These are phyloP conservation scores for Lophius piscatorius DNA, from an alignment of 2,113 vertebrate genomes.

Conservation along the genomic window DNA sequence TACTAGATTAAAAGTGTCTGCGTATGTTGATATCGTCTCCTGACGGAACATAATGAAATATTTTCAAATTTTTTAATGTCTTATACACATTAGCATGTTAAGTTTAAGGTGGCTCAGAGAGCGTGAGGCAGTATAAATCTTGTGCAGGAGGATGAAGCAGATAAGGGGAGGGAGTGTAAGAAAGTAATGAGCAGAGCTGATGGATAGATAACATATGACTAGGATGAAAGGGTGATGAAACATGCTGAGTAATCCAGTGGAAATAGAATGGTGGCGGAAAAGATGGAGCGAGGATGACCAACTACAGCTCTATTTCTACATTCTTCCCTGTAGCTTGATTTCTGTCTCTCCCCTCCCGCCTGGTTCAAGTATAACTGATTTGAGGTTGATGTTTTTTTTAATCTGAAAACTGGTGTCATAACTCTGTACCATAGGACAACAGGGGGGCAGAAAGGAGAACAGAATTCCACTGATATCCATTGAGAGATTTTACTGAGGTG, in stretches of 20 bases:
- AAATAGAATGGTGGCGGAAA: too few species aligned
- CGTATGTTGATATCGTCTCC: too few species aligned
- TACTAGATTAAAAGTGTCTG: too few species aligned
- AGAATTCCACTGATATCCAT: neutral
- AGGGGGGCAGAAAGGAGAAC: neutral
- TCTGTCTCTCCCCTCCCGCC: neutral
- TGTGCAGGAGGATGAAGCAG: neutral
- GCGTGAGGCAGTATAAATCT: neutral
- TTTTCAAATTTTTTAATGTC: too few species aligned
- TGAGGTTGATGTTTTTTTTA: neutral
- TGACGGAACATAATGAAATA: too few species aligned
- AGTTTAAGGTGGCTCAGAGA: neutral
- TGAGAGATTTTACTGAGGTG: neutral
- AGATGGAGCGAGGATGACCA: too few species aligned
- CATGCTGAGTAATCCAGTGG: too few species aligned
- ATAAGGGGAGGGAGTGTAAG: neutral
- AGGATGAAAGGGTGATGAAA: too few species aligned
- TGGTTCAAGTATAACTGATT: neutral
- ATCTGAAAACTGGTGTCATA: constrained; percentile 3
- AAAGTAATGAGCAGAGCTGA: neutral
- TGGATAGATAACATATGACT: neutral
- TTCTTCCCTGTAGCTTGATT: neutral
- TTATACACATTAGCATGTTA: too few species aligned
- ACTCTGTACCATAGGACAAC: neutral
- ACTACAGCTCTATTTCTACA: neutral